A percentile compares a stretch with the other conserved stretches of the same genome.
These are phyloP conservation scores for Cyanistes caeruleus DNA, from an alignment of 2,113 vertebrate genomes.

Conservation along the genomic window DNA sequence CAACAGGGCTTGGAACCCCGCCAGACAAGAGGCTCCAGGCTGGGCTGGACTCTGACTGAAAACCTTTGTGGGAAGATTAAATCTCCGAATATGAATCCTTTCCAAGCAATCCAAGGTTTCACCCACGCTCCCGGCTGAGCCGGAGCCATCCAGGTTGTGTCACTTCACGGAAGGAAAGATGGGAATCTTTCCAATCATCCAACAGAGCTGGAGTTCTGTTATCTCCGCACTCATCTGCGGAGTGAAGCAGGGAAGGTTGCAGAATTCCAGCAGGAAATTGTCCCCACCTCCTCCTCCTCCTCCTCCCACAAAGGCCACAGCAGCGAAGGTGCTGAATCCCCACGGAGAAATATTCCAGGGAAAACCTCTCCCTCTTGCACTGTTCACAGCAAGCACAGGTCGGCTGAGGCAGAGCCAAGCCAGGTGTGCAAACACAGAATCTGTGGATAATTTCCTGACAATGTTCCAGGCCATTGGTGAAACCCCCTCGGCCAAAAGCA, in stretches of 20 bases:
- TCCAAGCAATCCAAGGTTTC: background rate
- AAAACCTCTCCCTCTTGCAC: too few species aligned
- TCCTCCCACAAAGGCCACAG: background rate
- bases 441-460: background rate
- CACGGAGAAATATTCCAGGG: background rate
- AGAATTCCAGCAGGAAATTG: background rate
- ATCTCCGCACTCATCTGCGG: background rate
- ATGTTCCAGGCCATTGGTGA: too few species aligned
- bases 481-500: background rate
- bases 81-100: background rate
- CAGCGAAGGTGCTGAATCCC: rapidly evolving
- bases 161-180: background rate
- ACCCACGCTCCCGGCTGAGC: background rate
- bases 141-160: background rate
- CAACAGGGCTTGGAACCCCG: background rate
- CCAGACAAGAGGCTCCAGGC: background rate
- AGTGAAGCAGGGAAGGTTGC: background rate
- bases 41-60: background rate
- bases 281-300: background rate
- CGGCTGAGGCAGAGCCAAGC: background rate
- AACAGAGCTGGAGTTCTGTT: background rate
- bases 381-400: background rate
- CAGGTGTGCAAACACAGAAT: background rate
- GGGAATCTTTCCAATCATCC: background rate
- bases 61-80: slow-evolving; percentile 2